Conservation (phyloP, 2,888 invertebrate genomes). For the Cacoxenus indagator region DNA sequence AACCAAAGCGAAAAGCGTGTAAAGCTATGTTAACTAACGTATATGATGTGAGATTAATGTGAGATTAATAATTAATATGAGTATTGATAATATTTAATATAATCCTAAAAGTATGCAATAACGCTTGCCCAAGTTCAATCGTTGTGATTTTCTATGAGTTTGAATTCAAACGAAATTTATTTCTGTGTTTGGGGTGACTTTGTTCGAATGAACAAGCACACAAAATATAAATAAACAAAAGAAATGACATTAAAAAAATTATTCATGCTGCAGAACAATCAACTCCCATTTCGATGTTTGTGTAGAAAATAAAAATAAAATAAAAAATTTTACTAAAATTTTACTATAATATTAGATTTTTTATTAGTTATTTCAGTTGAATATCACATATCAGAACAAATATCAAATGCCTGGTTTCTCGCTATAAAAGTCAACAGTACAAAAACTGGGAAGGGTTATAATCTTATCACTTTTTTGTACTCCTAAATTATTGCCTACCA, state of each 20-base stretch:
- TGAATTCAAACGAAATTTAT: not conserved
- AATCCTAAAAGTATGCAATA: not conserved
- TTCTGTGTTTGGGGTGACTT: not conserved
- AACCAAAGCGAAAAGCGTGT: not conserved
- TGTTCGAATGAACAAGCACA: not conserved
- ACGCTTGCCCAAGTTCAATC: not conserved
- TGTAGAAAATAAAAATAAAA: not conserved
- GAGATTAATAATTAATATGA: too few species aligned
- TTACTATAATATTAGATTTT: not conserved
- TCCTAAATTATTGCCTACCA: constrained; percentile 16
- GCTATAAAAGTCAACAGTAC: constrained; percentile 1
- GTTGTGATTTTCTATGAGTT: not conserved
- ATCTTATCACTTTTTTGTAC: constrained; percentile 6
- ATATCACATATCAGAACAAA: constrained; percentile 54
- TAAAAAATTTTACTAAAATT: not conserved
- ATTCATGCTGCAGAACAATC: constrained; percentile 12
- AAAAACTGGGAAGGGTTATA: not conserved
- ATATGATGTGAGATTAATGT: not conserved
- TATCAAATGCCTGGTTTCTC: constrained; percentile 18
- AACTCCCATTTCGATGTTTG: not conserved
- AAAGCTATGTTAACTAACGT: too few species aligned
- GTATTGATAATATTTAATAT: not conserved
- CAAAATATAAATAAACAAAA: not conserved
- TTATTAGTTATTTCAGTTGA: constrained; percentile 33
- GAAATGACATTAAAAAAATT: not conserved